Evolutionary conservation across 2,113 vertebrate genomes (phyloP), one percentile per base, ranked within the genome.

Genomic region (Columbina picui): DNA sequence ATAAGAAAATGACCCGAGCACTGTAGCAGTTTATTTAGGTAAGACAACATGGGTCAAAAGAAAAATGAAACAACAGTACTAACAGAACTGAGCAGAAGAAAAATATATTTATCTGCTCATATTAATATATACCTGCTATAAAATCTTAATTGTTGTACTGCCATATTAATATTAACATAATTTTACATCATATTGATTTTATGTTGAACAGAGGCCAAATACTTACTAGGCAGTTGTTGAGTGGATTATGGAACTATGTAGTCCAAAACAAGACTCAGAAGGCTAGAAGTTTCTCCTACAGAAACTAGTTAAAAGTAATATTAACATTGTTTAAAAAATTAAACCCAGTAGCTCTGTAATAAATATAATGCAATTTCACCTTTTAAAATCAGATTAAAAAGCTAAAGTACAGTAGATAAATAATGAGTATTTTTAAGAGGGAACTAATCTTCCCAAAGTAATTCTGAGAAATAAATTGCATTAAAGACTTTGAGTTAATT

Each of bases 361-460:
- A 68, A 80, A 61, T 68, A 81, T 94, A 94, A 86, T 55, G 61
- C 78, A 91, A 90, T 91, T 93, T 91, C 59, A 65, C 68, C 52
- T 78, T 94, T 96, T 77, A 91, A 88, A 94, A 96, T 95, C 87
- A 73, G 79, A 94, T 94, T 96, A 36, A 84, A 90, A 89, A 61
- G 26, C 1, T 32, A 59, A 88, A 81, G 60, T 89, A 50, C 8
- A 27, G 56, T 73, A 50, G 89, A 77, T 75, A 95, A 93, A 41
- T 78, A 93, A 95, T 87, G 73, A 84, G 57, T 90, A 91, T 73
- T 75, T 95, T 52, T 92, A 86, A 95, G 84, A 90, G 34, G 19
- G 64, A 90, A 53, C 74, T 96, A 96, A 96, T 94, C 70, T 96
- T 95, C 45, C 87, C 68, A 78, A 56, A 89, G 75, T 94, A 92